These are phyloP conservation scores for Noctilio leporinus DNA, from an alignment of 2,113 vertebrate species.

Conservation along the genomic window DNA sequence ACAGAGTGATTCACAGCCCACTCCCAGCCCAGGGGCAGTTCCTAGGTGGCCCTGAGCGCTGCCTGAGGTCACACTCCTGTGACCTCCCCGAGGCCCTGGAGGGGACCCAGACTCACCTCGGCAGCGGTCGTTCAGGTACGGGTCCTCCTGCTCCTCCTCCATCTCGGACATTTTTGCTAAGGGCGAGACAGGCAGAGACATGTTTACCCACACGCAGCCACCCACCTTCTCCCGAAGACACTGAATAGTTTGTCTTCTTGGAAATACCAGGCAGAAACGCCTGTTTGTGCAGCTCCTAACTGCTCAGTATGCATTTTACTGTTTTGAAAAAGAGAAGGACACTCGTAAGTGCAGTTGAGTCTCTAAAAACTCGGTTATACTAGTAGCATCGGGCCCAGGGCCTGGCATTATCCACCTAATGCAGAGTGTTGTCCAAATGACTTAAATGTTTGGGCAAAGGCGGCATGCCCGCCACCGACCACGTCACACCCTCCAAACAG, in stretches of 20 bases:
- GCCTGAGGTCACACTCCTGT: fast-evolving
- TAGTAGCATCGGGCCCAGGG: fast-evolving
- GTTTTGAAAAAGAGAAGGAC: neutral
- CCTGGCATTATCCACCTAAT: fast-evolving
- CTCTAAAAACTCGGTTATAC: neutral
- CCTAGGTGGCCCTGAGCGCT: neutral
- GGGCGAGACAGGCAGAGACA: neutral
- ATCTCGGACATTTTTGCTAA: constrained; percentile 71
- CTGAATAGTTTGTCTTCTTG: fast-evolving
- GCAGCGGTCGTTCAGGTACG: constrained; percentile 84
- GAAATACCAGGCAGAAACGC: neutral
- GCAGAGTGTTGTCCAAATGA: fast-evolving
- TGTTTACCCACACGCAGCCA: fast-evolving
- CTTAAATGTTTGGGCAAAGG: neutral
- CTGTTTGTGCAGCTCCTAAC: neutral
- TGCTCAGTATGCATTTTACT: neutral
- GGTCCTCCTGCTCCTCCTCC: constrained; percentile 81
- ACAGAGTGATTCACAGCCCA: fast-evolving
- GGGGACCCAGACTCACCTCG: constrained; percentile 74
- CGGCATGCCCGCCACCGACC: fast-evolving
- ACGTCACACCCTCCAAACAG: neutral
- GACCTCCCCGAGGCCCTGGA: neutral
- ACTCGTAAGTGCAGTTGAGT: fast-evolving
- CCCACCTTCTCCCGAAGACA: fast-evolving
- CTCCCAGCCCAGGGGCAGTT: neutral